Evolutionary conservation across 2,113 vertebrate genomes (phyloP), one percentile per base, ranked within the genome.

Genomic region (Podarcis cretensis): DNA sequence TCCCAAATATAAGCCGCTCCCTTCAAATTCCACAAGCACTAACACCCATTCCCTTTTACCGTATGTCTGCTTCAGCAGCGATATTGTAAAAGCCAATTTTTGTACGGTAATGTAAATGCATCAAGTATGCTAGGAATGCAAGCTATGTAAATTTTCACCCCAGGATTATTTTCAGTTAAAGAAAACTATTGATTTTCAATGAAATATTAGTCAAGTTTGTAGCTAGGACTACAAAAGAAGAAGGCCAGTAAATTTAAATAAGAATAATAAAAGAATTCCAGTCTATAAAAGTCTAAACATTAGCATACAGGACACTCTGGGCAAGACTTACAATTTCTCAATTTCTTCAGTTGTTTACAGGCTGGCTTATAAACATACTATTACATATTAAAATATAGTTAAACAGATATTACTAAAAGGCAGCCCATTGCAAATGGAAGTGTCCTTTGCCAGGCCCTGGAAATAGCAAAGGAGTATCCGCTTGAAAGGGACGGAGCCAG

Each of bases 401-500:
- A 80, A 87, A 76, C 2, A 89, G 78, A 10, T 18, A 87, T 0
- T 84, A 89, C 37, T 40, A 91, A 92, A 90, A 18, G 86, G 68
- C 27, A 79, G 65, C 5, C 35, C 43, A 35, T 35, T 90, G 85
- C 65, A 88, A 6, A 84, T 30, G 4, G 43, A 23, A 18, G 18
- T 48, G 20, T 12, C 68, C 35, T 89, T 3, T 84, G 74, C 25
- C 71, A 89, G 75, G n/a, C 81, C 89, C 81, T 91, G 78, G 25
- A 94, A 87, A 90, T 35, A 76, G 18, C 92, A 91, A 92, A 81
- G 83, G 40, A 92, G n/a, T 48, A 83, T 87, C 75, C 71, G 81
- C 88, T 16, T 63, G 13, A 94, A 90, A 92, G 83, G 87, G 86
- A 71, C 25, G 89, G 84, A 84, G 85, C 75, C 91, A 91, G 77